Evolutionary conservation across 2,888 invertebrate genomes (phyloP).

Genomic region (Holacanthella duospinosa): DNA sequence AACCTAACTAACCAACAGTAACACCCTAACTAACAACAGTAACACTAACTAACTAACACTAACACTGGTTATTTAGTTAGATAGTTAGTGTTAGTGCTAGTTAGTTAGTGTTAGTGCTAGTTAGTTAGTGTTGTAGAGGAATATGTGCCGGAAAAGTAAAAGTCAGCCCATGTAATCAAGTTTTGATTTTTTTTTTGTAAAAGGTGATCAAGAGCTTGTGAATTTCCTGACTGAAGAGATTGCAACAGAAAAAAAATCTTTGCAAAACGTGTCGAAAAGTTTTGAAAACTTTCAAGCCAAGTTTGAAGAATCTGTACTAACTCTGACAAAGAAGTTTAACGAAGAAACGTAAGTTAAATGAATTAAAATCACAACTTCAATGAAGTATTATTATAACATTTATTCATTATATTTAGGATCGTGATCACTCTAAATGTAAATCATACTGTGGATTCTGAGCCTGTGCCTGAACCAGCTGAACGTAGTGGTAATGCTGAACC

Average conservation of each 20-base stretch:
- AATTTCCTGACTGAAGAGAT: conserved; percentile 91
- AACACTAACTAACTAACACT: too few species aligned
- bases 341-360: conserved; percentile 49
- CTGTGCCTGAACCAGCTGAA: conserved; percentile 51
- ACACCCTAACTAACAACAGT: too few species aligned
- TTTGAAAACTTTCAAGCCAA: conserved; percentile 72
- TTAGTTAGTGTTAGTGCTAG: too few species aligned
- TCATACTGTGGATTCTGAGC: conserved; percentile 80
- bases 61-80: too few species aligned
- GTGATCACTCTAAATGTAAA: conserved; percentile 81
- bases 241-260: conserved; percentile 64
- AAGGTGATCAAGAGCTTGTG: conserved; percentile 75
- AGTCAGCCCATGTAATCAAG: too few species aligned
- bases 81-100: too few species aligned
- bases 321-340: conserved; percentile 49
- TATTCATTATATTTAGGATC: conserved; percentile 51
- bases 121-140: too few species aligned
- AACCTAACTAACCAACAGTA: too few species aligned
- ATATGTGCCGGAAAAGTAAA: too few species aligned
- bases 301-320: conserved; percentile 72
- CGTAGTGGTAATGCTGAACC: too few species aligned
- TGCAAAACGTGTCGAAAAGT: conserved; percentile 57
- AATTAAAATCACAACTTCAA: too few species aligned
- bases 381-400: conserved; percentile 10
- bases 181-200: too few species aligned